These are phyloP conservation scores for Aphaenogaster floridana DNA, from an alignment of 1,140 invertebrate species.

Conservation along the genomic window DNA sequence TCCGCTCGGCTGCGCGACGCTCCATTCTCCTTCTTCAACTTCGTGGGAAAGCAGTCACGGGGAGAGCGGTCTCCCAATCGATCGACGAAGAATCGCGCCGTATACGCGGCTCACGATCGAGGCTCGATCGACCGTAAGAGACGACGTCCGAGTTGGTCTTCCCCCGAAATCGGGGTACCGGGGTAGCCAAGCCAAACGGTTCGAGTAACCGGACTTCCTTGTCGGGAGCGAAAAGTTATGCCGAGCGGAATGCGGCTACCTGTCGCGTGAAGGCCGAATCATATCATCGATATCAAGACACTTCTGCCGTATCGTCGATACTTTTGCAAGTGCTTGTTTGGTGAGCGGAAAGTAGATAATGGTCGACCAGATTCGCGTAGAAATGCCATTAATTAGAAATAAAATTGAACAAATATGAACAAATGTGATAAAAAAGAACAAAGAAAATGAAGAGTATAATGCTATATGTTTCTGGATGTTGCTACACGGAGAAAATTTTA, in stretches of 20 bases:
- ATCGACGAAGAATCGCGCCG: neutral
- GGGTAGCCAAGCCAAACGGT: neutral
- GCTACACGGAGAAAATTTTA: neutral
- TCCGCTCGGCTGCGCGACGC: neutral
- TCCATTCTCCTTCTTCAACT: neutral
- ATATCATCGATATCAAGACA: neutral
- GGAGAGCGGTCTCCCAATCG: slow-evolving; percentile 11
- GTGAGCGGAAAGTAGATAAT: neutral
- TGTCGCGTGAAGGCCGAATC: neutral
- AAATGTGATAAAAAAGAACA: neutral
- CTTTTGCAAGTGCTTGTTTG: neutral
- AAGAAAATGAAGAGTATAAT: neutral
- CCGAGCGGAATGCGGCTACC: slow-evolving; percentile 13
- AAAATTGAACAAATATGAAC: no score
- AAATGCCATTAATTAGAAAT: no score
- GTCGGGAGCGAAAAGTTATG: slow-evolving; percentile 2
- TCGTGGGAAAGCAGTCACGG: slow-evolving; percentile 35
- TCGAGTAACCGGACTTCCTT: slow-evolving; percentile 10
- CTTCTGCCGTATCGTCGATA: neutral
- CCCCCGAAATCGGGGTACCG: neutral
- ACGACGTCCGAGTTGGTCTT: neutral
- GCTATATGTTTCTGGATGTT: neutral
- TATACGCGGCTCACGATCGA: neutral
- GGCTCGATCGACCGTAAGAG: slow-evolving; percentile 30
- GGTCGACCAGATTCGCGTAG: no score